Evolutionary conservation across 2,888 invertebrate genomes (phyloP).

Genomic region (Mythimna impura): DNA sequence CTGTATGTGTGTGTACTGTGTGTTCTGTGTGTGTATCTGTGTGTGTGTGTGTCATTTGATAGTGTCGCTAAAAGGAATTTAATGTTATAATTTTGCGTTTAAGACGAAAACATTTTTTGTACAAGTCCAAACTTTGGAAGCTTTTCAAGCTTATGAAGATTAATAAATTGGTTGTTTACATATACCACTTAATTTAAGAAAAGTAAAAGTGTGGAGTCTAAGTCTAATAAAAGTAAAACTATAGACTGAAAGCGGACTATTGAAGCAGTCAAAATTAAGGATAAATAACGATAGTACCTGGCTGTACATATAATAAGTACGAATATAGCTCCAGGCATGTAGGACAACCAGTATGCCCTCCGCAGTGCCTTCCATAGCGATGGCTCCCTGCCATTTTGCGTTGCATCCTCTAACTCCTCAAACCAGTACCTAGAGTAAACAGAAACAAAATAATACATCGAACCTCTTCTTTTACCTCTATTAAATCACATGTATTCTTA

Average conservation of each 20-base stretch:
- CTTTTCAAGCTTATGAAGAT: not conserved
- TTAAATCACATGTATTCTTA: no score
- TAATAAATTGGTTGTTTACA: not conserved
- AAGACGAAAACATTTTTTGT: not conserved
- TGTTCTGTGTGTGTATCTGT: no score
- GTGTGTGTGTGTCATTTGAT: no score
- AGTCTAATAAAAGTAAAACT: no score
- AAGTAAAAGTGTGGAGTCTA: no score
- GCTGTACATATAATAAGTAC: slow-evolving; percentile 88
- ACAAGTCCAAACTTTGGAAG: no score
- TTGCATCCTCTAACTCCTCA: slow-evolving; percentile 87
- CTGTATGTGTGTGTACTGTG: no score
- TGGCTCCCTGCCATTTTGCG: slow-evolving; percentile 85
- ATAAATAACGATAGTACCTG: slow-evolving; percentile 75
- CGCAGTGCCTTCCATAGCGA: slow-evolving; percentile 90
- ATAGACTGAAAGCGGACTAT: not conserved
- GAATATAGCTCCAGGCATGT: slow-evolving; percentile 90
- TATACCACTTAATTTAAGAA: not conserved
- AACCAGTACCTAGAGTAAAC: slow-evolving; percentile 88
- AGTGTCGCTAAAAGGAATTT: no score
- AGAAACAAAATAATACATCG: not conserved
- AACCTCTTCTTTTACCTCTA: no score
- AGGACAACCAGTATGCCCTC: slow-evolving; percentile 90
- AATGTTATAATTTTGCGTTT: not conserved
- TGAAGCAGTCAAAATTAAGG: not conserved